Base-by-base conservation (phyloP, 2,113 vertebrate genomes). In the Eurypyga helias region DNA sequence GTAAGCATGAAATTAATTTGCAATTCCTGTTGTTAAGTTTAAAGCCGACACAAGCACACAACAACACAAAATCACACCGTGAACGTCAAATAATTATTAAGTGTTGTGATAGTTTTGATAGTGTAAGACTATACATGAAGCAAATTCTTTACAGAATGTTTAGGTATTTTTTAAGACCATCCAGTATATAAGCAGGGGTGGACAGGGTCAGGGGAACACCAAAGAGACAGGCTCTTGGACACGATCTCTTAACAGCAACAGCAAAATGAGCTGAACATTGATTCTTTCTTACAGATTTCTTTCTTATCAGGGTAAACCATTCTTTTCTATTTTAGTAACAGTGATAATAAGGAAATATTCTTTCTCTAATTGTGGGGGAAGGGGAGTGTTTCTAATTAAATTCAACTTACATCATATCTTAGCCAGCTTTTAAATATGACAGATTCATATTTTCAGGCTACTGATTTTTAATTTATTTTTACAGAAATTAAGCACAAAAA, bases 111-210 rank as follows among this genome's bases (percentile, higher is more conserved):
- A 36, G 9, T 62, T 60, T 10, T 64, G 9, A 36, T 43, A 3
- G 17, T 54, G 3, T 16, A 66, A 48, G 2, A 34, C 48, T 34
- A 49, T 26, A 45, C 84, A 78, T 49, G 5, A 51, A 65, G 34
- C 10, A 3, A 83, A 57, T 12, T 26, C 0, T 20, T 77, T 45
- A 28, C 21, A 84, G 21, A 60, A 58, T 18, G 18, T 45, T 24
- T 14, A 14, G 16, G 0, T 2, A 14, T 11, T 36, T 61, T 85
- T 94, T 36, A 43, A 36, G 43, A 70, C 9, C 25, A 41, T 13
- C 7, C 29, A 31, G 2, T 17, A 14, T 34, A 16, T 5, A 77
- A 34, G 16, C 3, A 1, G 7, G 3, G 5, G 8, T 62, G 16
- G 8, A 62, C 26, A 69, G 5, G 5, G 18, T 4, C 4, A 46